A percentile compares a stretch with the other conserved stretches of the same genome.
These are phyloP conservation scores for Palloptera scutellata DNA, from an alignment of 2,888 invertebrate genomes.

Conservation along the genomic window DNA sequence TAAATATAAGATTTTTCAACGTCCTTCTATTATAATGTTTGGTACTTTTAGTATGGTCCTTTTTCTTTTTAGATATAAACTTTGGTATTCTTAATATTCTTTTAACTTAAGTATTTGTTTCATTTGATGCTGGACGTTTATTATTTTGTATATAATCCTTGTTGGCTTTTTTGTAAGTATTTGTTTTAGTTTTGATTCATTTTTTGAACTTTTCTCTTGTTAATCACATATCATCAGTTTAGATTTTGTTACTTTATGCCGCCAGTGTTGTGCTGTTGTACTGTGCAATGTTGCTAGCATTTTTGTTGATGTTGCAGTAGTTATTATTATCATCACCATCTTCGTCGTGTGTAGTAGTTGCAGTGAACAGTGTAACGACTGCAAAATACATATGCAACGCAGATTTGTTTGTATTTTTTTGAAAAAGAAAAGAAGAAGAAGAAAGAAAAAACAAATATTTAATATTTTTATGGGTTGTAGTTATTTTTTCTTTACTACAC, in stretches of 20 bases:
- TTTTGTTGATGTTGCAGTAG: conserved; percentile 34
- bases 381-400: background rate
- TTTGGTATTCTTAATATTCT: conserved; percentile 22
- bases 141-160: background rate
- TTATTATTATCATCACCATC: conserved; percentile 18
- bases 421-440: conserved; percentile 36
- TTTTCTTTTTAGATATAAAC: conserved; percentile 27
- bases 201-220: background rate
- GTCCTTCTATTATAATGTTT: conserved; percentile 17
- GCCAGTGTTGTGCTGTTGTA: conserved; percentile 39
- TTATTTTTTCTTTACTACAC: conserved; percentile 28
- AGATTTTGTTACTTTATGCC: conserved; percentile 20
- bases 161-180: conserved; percentile 8
- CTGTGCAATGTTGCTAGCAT: conserved; percentile 20
- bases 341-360: background rate
- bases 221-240: background rate
- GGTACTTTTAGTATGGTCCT: conserved; percentile 9
- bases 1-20: too few relatives aligned
- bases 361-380: conserved; percentile 15
- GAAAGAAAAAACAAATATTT: conserved; percentile 36
- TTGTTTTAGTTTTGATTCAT: conserved; percentile 2
- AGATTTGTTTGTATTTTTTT: conserved; percentile 31
- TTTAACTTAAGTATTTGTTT: conserved; percentile 7
- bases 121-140: conserved; percentile 7
- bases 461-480: conserved; percentile 29